These are phyloP conservation scores for Palythoa grandis DNA, from an alignment of 92 coral and sea anemone species.

Conservation along the genomic window DNA sequence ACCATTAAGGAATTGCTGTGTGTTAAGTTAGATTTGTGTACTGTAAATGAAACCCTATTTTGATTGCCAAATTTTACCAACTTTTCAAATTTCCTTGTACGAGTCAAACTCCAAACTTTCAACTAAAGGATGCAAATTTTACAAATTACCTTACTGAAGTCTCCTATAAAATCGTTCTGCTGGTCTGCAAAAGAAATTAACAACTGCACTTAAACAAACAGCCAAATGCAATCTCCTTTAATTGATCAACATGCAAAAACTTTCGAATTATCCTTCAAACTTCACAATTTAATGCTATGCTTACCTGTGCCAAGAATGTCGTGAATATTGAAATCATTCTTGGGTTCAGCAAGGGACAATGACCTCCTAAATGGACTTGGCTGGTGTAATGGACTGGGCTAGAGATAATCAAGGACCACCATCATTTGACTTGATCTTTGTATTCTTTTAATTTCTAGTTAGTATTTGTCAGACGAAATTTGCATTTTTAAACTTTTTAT, in stretches of 20 bases:
- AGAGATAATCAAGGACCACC: not conserved
- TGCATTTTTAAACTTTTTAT: not conserved
- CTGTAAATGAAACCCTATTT: not conserved
- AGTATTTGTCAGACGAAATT: not conserved
- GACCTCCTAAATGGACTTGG: constrained; percentile 59
- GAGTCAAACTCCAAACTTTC: no score
- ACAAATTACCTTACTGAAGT: constrained; percentile 76
- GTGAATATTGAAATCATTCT: constrained; percentile 42
- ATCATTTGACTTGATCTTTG: not conserved
- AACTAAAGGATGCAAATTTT: no score
- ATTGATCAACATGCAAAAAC: not conserved
- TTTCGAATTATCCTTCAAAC: not conserved
- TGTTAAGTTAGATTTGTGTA: not conserved
- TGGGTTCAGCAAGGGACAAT: constrained; percentile 53
- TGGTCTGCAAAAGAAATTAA: constrained; percentile 46
- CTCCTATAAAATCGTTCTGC: constrained; percentile 72
- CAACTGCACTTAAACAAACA: not conserved
- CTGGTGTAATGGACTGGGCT: constrained; percentile 45
- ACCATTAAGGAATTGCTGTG: no score
- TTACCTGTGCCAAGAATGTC: constrained; percentile 49
- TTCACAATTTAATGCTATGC: not conserved
- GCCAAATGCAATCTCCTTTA: not conserved
- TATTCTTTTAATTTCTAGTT: not conserved
- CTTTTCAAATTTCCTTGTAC: no score
- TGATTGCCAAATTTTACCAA: not conserved